Conservation (phyloP, 2,888 invertebrate genomes). For the Thera britannica region DNA sequence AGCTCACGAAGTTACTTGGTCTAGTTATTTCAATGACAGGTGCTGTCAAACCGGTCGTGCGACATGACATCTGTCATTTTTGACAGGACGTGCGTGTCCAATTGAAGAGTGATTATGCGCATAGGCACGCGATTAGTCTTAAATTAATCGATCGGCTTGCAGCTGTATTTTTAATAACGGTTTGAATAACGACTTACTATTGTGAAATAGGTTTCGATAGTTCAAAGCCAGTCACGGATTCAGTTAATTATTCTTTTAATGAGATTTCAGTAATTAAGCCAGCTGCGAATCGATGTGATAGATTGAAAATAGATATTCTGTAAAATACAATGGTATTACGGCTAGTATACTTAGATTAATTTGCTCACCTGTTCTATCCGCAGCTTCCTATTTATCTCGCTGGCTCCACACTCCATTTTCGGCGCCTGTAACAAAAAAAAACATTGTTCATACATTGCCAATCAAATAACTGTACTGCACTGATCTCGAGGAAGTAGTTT, state of each 20-base stretch:
- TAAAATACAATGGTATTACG: too few relatives aligned
- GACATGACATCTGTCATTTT: constrained; percentile 62
- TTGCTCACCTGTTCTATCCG: constrained; percentile 74
- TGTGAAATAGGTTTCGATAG: constrained; percentile 23
- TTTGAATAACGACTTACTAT: constrained; percentile 23
- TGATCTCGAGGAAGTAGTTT: neutral
- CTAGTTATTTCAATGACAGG: constrained; percentile 52
- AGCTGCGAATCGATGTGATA: neutral
- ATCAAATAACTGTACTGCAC: constrained; percentile 2
- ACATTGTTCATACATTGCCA: neutral
- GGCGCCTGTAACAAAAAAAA: constrained; percentile 72
- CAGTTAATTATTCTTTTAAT: constrained; percentile 10
- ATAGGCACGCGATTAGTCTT: constrained; percentile 35
- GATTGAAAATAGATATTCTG: neutral
- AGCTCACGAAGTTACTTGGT: constrained; percentile 38
- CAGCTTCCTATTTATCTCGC: constrained; percentile 75
- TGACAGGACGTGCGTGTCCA: constrained; percentile 51
- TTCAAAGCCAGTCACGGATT: constrained; percentile 24
- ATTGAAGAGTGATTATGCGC: constrained; percentile 41
- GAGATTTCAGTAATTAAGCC: constrained; percentile 3
- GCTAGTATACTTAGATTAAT: neutral
- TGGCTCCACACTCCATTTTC: constrained; percentile 78
- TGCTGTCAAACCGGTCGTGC: constrained; percentile 58
- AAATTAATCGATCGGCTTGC: constrained; percentile 25
- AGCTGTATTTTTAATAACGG: constrained; percentile 26